Evolutionary conservation across 2,888 invertebrate genomes (phyloP).

Genomic region (Frankliniella fusca): DNA sequence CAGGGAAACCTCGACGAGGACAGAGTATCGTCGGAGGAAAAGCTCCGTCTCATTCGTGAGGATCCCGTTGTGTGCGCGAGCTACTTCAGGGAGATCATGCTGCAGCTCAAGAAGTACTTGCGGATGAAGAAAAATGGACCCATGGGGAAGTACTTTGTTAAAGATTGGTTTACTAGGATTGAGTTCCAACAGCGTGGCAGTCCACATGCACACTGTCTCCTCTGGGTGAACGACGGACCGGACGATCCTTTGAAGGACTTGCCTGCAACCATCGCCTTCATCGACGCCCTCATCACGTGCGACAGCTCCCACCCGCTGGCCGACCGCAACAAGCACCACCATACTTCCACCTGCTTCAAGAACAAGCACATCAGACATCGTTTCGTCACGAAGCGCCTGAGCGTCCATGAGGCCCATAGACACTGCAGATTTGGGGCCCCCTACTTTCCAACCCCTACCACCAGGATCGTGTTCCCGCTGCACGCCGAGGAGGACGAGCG

Average conservation of each 20-base stretch:
- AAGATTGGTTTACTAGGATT: background rate
- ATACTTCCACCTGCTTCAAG: background rate
- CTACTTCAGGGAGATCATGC: background rate
- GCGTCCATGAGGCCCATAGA: background rate
- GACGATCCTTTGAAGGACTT: background rate
- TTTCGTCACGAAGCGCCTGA: no score
- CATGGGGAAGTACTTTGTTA: background rate
- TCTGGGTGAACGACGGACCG: background rate
- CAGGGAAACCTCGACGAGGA: background rate
- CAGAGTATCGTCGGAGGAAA: background rate
- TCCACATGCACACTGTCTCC: background rate
- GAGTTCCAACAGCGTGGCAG: background rate
- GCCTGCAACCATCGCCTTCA: background rate
- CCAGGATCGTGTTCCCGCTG: background rate
- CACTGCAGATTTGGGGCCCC: background rate
- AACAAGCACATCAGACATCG: background rate
- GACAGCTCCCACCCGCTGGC: background rate
- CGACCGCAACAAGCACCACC: background rate
- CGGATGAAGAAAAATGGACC: background rate
- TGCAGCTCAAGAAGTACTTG: background rate
- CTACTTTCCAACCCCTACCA: background rate
- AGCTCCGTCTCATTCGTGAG: background rate
- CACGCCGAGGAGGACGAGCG: background rate
- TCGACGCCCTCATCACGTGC: background rate
- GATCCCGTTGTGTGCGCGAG: background rate